A percentile compares a stretch with the other conserved stretches of the same genome.
These are phyloP conservation scores for Argynnis bischoffii DNA, from an alignment of 2,888 invertebrate species.

Conservation along the genomic window DNA sequence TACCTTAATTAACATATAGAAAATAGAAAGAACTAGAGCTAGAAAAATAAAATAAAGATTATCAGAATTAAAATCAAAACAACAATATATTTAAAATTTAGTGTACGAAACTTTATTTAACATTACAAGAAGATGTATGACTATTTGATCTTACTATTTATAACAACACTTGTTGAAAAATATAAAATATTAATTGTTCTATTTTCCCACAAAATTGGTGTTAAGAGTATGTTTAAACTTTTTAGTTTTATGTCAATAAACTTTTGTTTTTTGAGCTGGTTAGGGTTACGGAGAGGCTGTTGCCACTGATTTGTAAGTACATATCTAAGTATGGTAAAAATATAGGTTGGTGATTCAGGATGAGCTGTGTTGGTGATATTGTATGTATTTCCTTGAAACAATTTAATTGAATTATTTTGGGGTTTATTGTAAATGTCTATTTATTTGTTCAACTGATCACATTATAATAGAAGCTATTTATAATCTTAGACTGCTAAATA, in stretches of 20 bases:
- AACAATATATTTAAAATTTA: conserved; percentile 8
- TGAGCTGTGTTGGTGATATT: conserved; percentile 74
- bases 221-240: no score
- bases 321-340: conserved; percentile 36
- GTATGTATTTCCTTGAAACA: conserved; percentile 75
- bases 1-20: conserved; percentile 9
- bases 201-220: no score
- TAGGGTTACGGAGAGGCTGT: conserved; percentile 66
- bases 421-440: conserved; percentile 42
- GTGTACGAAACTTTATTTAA: no score
- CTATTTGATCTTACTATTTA: no score
- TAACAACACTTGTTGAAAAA: no score
- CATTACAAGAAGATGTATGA: no score
- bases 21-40: conserved; percentile 3
- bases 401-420: conserved; percentile 57
- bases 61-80: not conserved
- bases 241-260: not conserved
- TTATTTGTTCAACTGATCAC: conserved; percentile 26
- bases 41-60: not conserved
- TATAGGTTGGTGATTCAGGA: conserved; percentile 56
- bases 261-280: conserved; percentile 45
- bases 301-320: conserved; percentile 62
- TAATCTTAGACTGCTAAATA: conserved; percentile 3
- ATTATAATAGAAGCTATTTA: conserved; percentile 15
- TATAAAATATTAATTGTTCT: no score